Percentiles rank a stretch among this genome's conserved stretches.
These are phyloP conservation scores for Notocelia uddmanniana DNA, from an alignment of 2,888 invertebrate species.

Conservation along the genomic window DNA sequence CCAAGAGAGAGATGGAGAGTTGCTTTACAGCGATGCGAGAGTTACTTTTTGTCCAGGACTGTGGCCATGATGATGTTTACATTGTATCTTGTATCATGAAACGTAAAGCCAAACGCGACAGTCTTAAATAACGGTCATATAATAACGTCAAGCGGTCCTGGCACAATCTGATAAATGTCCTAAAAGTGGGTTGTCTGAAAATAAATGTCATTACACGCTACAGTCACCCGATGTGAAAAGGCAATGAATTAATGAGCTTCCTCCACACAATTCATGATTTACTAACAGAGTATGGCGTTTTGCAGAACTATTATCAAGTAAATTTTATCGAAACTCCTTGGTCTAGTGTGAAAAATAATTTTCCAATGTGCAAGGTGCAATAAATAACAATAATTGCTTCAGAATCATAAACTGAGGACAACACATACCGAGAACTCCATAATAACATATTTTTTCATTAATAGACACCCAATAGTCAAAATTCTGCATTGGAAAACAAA, in stretches of 20 bases:
- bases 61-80: background rate
- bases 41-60: too few species aligned
- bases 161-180: slow-evolving; percentile 21
- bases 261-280: background rate
- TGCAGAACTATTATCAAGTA: background rate
- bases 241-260: background rate
- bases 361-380: background rate
- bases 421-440: background rate
- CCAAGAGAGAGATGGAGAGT: too few species aligned
- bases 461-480: background rate
- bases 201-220: slow-evolving; percentile 34
- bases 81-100: slow-evolving; percentile 14
- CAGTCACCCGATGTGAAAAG: background rate
- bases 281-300: background rate
- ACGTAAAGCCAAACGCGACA: slow-evolving; percentile 14
- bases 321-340: too few species aligned
- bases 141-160: slow-evolving; percentile 14
- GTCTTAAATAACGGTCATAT: slow-evolving; percentile 22
- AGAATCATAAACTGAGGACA: background rate
- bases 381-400: background rate
- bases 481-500: background rate
- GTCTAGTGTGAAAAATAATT: background rate
- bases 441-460: background rate
- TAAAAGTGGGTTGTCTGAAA: slow-evolving; percentile 34
- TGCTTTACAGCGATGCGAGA: too few species aligned